These are phyloP conservation scores for Isurus oxyrinchus DNA, from an alignment of 2,113 vertebrate genomes.

Conservation along the genomic window DNA sequence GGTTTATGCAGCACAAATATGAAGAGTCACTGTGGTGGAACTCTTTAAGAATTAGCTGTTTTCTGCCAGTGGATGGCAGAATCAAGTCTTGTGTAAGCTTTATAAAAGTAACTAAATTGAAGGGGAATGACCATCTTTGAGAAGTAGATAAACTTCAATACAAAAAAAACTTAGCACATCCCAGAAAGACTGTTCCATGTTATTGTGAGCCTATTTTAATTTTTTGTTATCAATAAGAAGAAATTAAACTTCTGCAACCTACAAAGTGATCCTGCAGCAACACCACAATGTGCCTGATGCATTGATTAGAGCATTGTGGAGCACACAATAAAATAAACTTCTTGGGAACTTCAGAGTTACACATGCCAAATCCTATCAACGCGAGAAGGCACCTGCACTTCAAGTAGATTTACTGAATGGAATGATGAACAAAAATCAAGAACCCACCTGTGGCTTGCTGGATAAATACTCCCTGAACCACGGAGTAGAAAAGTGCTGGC, in stretches of 20 bases:
- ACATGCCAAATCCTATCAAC: background rate
- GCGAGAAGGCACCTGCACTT: background rate
- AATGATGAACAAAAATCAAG: background rate
- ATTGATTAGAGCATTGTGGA: background rate
- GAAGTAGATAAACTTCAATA: background rate
- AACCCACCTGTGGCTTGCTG: background rate
- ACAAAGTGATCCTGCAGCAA: background rate
- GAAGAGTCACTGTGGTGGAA: background rate
- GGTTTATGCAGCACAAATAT: background rate
- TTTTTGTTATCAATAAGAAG: background rate
- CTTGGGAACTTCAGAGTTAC: background rate
- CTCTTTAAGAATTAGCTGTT: background rate
- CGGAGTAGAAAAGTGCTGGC: background rate
- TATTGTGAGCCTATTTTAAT: background rate
- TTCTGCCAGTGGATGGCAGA: background rate
- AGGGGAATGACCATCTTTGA: background rate
- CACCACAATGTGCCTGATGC: background rate
- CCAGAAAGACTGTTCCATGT: background rate
- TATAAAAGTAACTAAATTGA: background rate
- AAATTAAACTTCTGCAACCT: background rate
- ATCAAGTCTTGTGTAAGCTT: background rate
- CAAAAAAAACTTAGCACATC: background rate
- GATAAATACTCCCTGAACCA: background rate
- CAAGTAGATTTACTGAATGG: background rate
- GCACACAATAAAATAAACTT: background rate